Percentiles rank a stretch among this genome's conserved stretches.
Evolutionary conservation across 2,888 invertebrate genomes (phyloP).

Genomic region (Anorthoa munda): DNA sequence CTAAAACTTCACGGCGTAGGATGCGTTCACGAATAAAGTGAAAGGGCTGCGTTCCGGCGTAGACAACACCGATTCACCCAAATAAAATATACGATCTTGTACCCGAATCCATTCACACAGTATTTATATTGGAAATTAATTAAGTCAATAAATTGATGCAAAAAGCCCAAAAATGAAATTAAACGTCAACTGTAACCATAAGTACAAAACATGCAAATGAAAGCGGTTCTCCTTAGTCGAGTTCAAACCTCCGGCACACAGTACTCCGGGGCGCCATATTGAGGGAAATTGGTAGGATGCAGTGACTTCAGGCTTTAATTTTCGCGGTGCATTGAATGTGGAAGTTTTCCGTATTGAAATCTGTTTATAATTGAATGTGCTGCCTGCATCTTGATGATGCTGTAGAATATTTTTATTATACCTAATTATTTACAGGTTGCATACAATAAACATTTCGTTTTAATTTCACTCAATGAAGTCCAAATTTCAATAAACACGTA

Average conservation of each 20-base stretch:
- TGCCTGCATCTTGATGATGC: not conserved
- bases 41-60: too few relatives aligned
- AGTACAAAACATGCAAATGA: slow-evolving; percentile 62
- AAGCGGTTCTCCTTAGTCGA: slow-evolving; percentile 46
- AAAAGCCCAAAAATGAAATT: slow-evolving; percentile 9
- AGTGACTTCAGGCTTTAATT: slow-evolving; percentile 22
- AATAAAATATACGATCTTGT: too few relatives aligned
- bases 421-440: too few relatives aligned
- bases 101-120: too few relatives aligned
- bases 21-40: too few relatives aligned
- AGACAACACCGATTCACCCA: too few relatives aligned
- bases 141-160: slow-evolving; percentile 1
- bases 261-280: not conserved
- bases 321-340: slow-evolving; percentile 5
- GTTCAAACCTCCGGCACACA: slow-evolving; percentile 13
- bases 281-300: not conserved
- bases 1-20: too few relatives aligned
- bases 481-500: too few relatives aligned
- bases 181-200: slow-evolving; percentile 16
- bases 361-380: not conserved
- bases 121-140: not conserved
- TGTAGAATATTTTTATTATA: not conserved
- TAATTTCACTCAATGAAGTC: too few relatives aligned
- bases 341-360: not conserved
- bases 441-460: too few relatives aligned